These are phyloP conservation scores for Pipra filicauda DNA, from an alignment of 2,113 vertebrate species.

Conservation along the genomic window DNA sequence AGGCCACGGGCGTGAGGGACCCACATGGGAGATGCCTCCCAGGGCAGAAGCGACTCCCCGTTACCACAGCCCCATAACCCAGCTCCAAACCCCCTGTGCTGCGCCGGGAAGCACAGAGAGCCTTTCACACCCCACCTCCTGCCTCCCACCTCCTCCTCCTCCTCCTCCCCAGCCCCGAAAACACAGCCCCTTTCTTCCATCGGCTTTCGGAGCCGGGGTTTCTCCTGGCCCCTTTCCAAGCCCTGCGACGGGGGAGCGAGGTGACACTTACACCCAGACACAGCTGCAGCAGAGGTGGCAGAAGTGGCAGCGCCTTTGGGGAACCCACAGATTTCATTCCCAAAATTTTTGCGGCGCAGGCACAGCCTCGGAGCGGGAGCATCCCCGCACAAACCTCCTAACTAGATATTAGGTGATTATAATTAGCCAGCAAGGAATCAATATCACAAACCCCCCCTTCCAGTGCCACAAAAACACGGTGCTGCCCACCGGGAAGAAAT, in stretches of 20 bases:
- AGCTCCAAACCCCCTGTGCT: background rate
- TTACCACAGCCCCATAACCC: background rate
- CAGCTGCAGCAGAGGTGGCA: background rate
- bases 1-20: fast-evolving
- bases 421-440: background rate
- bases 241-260: background rate
- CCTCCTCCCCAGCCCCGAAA: background rate
- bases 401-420: background rate
- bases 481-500: background rate
- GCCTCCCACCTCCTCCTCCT: background rate
- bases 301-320: fast-evolving
- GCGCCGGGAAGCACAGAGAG: background rate
- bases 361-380: background rate
- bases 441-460: background rate
- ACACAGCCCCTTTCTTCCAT: slow-evolving; percentile 18
- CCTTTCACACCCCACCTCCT: background rate
- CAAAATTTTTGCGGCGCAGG: background rate
- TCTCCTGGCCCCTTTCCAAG: slow-evolving; percentile 17
- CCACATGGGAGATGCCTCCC: fast-evolving
- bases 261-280: background rate
- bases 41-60: fast-evolving
- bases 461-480: background rate
- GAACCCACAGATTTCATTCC: background rate
- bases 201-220: background rate
- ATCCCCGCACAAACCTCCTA: background rate